Conservation (phyloP, 2,797 vertebrate species). For the Phoeniculus purpureus region DNA sequence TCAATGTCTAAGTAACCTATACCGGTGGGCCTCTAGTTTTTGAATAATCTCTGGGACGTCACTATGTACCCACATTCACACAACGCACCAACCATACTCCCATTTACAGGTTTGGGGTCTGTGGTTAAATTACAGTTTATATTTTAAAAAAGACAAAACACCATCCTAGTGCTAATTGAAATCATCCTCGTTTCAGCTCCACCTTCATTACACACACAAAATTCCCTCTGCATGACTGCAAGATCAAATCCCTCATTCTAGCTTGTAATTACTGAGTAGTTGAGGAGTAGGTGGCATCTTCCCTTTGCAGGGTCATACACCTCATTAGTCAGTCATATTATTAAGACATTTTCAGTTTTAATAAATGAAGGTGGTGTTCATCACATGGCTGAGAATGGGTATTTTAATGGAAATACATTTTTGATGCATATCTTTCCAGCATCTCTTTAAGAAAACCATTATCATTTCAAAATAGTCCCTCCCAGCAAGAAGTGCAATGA, state of each 20-base stretch:
- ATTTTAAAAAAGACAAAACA: neutral
- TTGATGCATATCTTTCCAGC: slow-evolving; percentile 63
- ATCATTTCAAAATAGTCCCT: slow-evolving; percentile 61
- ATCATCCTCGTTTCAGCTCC: neutral
- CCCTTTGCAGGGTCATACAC: slow-evolving; percentile 36
- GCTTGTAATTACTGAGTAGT: slow-evolving; percentile 22
- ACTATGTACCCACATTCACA: neutral
- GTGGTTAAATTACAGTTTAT: neutral
- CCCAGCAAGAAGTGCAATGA: slow-evolving; percentile 32
- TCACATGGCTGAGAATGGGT: slow-evolving; percentile 31
- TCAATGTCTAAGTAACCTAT: too few relatives aligned
- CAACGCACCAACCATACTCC: neutral
- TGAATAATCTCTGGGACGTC: neutral
- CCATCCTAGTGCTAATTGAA: neutral
- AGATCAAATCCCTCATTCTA: slow-evolving; percentile 25
- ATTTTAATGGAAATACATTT: slow-evolving; percentile 54
- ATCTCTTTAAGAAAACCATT: slow-evolving; percentile 54
- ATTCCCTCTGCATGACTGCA: neutral
- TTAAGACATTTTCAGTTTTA: slow-evolving; percentile 48
- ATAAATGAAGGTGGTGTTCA: slow-evolving; percentile 35
- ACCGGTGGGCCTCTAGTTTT: fast-evolving
- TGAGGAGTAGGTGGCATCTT: slow-evolving; percentile 2
- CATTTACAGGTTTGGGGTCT: neutral
- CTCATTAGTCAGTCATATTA: slow-evolving; percentile 16
- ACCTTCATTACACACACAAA: neutral